Evolutionary conservation across 1,140 invertebrate species (phyloP), one percentile per base, ranked within the genome.

Genomic region (Linepithema humile): DNA sequence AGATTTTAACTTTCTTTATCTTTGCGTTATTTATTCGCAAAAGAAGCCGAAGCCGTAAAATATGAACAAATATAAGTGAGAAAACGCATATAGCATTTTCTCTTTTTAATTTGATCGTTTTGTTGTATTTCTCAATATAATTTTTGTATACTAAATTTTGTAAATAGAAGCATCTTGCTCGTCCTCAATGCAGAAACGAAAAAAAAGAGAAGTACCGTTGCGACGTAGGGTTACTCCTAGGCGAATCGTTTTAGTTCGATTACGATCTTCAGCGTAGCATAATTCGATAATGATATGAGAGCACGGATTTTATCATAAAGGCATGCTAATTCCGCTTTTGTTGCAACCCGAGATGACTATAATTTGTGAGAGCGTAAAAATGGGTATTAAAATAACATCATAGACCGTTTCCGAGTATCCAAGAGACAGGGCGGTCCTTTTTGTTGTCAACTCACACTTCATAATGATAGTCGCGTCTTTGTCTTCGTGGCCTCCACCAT

Each of bases 281-380:
- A 94, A 94, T 94, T 94, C 86, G 93, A 93, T 94, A 94, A 94
- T 94, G 91, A 94, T 91, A 92, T 83, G 89, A 91, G 88, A 83
- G 88, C 88, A 89, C 65, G 80, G 89, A 87, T 91, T 92, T 93
- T 92, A 93, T 91, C 91, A 90, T 91, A 91, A 91, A 92, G 92
- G 92, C 87, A 94, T 94, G 92, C 93, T 94, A 94, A 94, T 94
- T 87, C 86, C 82, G 85, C 92, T 93, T 92, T 87, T 89, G 92
- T 92, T 90, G 91, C 90, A 92, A 90, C 82, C 78, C 40, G 45
- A 87, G 90, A 94, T 94, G 84, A 92, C 94, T 94, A 94, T 94
- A 94, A 94, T 94, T 87, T 91, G 72, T 45, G 84, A 65, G 82
- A 65, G 50, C 80, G 69, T 90, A 86, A 92, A 91, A 92, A 93